Conservation (phyloP, 2,113 vertebrate species). For the Atlantisia rogersi region DNA sequence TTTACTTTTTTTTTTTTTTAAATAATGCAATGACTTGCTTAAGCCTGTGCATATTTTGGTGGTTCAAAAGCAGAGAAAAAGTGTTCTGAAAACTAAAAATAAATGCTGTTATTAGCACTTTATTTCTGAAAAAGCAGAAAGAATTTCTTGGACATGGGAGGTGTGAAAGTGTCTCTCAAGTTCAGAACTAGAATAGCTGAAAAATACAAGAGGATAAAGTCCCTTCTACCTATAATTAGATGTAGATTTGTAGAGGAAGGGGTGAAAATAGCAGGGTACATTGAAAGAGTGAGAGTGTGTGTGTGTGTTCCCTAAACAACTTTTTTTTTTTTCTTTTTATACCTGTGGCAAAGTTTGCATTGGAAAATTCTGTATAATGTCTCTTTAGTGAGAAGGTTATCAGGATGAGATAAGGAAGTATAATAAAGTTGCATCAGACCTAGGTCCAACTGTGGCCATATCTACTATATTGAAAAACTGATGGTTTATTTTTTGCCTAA, state of each 20-base stretch:
- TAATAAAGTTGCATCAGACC: background rate
- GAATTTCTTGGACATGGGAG: background rate
- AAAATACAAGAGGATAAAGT: background rate
- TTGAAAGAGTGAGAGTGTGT: background rate
- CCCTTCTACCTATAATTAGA: background rate
- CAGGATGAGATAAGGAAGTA: background rate
- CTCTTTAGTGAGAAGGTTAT: background rate
- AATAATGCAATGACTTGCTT: background rate
- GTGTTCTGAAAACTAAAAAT: background rate
- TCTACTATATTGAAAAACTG: background rate
- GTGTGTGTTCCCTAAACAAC: background rate
- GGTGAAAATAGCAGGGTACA: background rate
- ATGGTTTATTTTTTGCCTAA: background rate
- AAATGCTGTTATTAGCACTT: background rate
- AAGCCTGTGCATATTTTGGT: background rate
- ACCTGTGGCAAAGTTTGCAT: background rate
- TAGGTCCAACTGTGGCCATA: background rate
- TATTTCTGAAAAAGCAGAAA: background rate
- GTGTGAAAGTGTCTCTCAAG: background rate
- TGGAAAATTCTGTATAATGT: background rate
- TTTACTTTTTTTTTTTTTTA: background rate
- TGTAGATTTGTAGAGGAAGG: background rate
- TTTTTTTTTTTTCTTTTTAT: background rate
- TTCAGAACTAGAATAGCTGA: background rate
- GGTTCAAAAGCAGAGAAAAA: background rate